Conservation (phyloP, 1,140 invertebrate species). For the Meloidogyne hapla region DNA sequence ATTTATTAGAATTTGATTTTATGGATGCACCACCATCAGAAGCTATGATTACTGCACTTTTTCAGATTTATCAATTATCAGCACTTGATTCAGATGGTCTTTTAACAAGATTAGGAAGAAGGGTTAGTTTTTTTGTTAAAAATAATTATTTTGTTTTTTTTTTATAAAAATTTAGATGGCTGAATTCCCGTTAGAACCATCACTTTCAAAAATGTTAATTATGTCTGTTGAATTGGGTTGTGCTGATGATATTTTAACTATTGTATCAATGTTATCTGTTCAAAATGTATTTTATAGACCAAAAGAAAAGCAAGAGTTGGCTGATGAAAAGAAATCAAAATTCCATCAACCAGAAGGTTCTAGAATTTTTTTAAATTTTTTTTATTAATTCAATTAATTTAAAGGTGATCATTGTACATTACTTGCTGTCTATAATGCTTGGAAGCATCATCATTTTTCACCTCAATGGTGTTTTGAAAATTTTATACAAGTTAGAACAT, state of each 20-base stretch:
- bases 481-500: constrained; percentile 93
- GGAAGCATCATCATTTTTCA: constrained; percentile 98
- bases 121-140: constrained; percentile 69
- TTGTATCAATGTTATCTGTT: constrained; percentile 97
- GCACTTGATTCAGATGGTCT: constrained; percentile 95
- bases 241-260: constrained; percentile 95
- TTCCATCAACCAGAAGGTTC: constrained; percentile 90
- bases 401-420: constrained; percentile 87
- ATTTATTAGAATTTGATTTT: constrained; percentile 98
- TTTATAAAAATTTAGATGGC: constrained; percentile 76
- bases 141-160: neutral
- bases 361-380: constrained; percentile 3
- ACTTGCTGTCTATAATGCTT: constrained; percentile 97
- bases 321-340: constrained; percentile 97
- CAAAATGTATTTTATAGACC: constrained; percentile 95
- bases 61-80: constrained; percentile 91
- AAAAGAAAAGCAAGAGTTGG: constrained; percentile 90
- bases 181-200: constrained; percentile 96
- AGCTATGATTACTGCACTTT: constrained; percentile 90
- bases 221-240: constrained; percentile 98
- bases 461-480: constrained; percentile 99
- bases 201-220: constrained; percentile 97
- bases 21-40: constrained; percentile 99
- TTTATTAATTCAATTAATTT: neutral
- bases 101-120: constrained; percentile 83